phyloP scores from a whole-genome alignment of 2,113 vertebrate genomes.

The Rhinoderma darwinii region DNA sequence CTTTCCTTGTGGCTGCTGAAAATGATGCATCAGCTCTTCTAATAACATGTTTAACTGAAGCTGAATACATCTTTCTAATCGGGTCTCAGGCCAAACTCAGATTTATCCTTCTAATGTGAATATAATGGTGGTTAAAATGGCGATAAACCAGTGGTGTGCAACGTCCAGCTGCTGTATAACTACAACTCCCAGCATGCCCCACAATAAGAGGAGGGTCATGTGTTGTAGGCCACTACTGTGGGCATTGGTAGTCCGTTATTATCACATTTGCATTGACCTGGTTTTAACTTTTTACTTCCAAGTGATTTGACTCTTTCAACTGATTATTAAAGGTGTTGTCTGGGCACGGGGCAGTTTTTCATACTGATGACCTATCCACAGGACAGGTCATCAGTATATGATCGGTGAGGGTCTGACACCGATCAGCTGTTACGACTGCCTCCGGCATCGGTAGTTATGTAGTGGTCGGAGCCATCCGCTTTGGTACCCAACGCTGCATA shows the following conservation, averaged over 20 bases:
- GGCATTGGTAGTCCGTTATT: not conserved
- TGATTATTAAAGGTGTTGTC: not conserved
- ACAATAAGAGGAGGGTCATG: not conserved
- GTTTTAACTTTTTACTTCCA: slow-evolving; percentile 16
- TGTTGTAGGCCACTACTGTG: not conserved
- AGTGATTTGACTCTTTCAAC: not conserved
- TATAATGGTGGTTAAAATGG: slow-evolving; percentile 61
- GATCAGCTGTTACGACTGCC: too few species aligned
- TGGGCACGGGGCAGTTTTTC: too few species aligned
- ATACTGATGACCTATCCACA: too few species aligned
- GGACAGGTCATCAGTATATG: too few species aligned
- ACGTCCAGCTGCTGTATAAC: not conserved
- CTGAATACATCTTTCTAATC: slow-evolving; percentile 63
- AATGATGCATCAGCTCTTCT: slow-evolving; percentile 67
- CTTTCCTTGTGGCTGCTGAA: slow-evolving; percentile 66
- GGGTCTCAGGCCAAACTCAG: slow-evolving; percentile 63
- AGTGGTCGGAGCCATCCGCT: too few species aligned
- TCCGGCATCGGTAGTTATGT: too few species aligned
- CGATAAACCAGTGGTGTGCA: not conserved
- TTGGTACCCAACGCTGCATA: too few species aligned
- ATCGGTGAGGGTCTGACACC: too few species aligned
- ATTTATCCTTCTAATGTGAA: slow-evolving; percentile 66
- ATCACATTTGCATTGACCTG: not conserved
- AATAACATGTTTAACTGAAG: slow-evolving; percentile 61
- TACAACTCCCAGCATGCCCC: not conserved